phyloP scores from a whole-genome alignment of 1,140 invertebrate genomes.

The Akabosia matsudoensis region DNA sequence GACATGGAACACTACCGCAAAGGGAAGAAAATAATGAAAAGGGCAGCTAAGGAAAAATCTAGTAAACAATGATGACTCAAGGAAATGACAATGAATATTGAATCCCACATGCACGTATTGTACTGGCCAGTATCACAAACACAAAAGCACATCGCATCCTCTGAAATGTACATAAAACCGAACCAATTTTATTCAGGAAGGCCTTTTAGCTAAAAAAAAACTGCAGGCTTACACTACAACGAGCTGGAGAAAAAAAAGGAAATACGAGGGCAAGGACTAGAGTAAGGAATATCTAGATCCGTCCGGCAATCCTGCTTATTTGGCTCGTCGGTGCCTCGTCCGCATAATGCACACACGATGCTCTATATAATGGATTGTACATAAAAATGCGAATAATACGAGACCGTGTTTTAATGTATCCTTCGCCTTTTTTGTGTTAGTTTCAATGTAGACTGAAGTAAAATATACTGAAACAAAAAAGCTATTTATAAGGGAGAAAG shows the following conservation, averaged over 20 bases:
- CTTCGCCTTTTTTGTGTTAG: background rate
- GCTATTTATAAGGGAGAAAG: background rate
- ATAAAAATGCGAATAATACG: conserved; percentile 10
- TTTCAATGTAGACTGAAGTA: background rate
- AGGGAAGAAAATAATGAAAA: conserved; percentile 1
- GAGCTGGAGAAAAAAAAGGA: background rate
- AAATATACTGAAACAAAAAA: background rate
- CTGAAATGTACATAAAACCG: background rate
- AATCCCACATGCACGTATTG: background rate
- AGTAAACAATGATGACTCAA: background rate
- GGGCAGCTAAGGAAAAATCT: background rate
- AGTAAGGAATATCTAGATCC: background rate
- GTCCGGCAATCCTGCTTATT: background rate
- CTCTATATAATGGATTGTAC: conserved; percentile 2
- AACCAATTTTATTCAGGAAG: background rate
- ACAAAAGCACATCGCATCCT: background rate
- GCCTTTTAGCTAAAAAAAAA: background rate
- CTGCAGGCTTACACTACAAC: too few species aligned
- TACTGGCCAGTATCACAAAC: background rate
- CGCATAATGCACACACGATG: conserved; percentile 10
- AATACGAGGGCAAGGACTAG: background rate
- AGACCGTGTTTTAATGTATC: background rate
- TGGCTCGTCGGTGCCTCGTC: background rate
- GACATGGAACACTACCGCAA: background rate
- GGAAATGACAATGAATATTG: conserved; percentile 16